Base-by-base conservation (phyloP, 2,113 vertebrate genomes). In the Coregonus clupeaformis region DNA sequence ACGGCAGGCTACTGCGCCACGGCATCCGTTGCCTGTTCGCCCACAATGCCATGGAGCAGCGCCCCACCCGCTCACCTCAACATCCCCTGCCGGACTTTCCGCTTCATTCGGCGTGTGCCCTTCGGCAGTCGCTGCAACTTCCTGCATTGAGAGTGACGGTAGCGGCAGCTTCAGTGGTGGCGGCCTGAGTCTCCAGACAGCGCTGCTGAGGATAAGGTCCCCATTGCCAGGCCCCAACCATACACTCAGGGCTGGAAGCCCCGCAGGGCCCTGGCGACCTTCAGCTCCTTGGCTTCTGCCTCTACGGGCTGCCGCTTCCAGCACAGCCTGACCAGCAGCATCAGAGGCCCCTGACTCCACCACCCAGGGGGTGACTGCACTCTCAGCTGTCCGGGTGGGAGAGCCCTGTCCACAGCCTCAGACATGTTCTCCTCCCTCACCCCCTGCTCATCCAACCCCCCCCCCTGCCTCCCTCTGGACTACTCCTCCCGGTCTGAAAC, bases 1-100 rank as follows among this genome's bases (percentile, higher is more conserved):
- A n/a, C 88, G 0, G 79, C 84, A 0, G 91, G 93, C 47, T 88
- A 85, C 86, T 94, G 94, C 13, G 86, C 87, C 75, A 94, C 3
- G 92, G 93, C 63, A 90, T 73, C 73, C 94, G 94, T 62, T 94
- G 93, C 71, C 86, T 93, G 27, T 94, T 94, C 0, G 93, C 93
- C 22, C 94, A 94, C 82, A 78, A 18, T 65, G 65, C 91, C 3
- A 71, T 86, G 0, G 94, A 94, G 89, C 91, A 90, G 82, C 87
- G 93, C 4, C 87, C 84, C 0, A 7, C 76, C 32, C 49, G 70
- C 0, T n/a, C 84, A 74, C 42, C 85, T 69, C 27, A 92, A 77
- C 1, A 9, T 93, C 1, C 89, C 87, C 0, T 94, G 93, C 42
- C 93, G 91, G 73, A 91, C 83, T 13, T 92, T 84, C 75, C 47